Percentiles rank a stretch among this genome's conserved stretches.
phyloP scores from a whole-genome alignment of 2,888 invertebrate genomes.

The Coecobrya sp. region DNA sequence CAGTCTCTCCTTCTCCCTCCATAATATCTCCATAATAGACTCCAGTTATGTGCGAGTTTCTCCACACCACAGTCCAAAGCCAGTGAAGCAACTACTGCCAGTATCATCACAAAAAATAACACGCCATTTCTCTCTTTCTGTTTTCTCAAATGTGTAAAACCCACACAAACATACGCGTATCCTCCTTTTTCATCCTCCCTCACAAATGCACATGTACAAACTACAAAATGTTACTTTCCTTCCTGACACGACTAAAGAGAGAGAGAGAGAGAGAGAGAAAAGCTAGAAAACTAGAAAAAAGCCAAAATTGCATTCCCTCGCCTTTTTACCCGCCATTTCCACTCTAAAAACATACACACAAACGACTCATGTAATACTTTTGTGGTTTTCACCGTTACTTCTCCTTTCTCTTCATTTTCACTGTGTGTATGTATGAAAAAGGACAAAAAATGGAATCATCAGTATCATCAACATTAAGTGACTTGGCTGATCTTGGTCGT shows the following conservation, averaged over 20 bases:
- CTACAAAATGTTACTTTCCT: slow-evolving; percentile 53
- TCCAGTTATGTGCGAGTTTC: neutral
- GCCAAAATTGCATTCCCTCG: slow-evolving; percentile 77
- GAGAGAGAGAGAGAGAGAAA: neutral
- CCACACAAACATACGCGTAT: slow-evolving; percentile 43
- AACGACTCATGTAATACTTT: slow-evolving; percentile 43
- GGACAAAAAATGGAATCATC: slow-evolving; percentile 37
- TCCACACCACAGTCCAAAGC: neutral
- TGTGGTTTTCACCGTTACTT: slow-evolving; percentile 78
- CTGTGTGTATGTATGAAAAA: slow-evolving; percentile 24
- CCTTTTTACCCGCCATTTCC: slow-evolving; percentile 60
- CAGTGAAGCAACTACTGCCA: slow-evolving; percentile 11
- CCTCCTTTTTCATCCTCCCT: slow-evolving; percentile 36
- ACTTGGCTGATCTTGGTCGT: slow-evolving; percentile 64
- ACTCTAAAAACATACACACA: slow-evolving; percentile 44
- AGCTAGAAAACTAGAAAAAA: slow-evolving; percentile 54
- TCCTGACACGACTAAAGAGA: slow-evolving; percentile 52
- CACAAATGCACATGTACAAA: slow-evolving; percentile 3
- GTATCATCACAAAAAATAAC: slow-evolving; percentile 44
- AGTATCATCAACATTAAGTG: slow-evolving; percentile 13
- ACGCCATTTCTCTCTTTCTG: slow-evolving; percentile 57
- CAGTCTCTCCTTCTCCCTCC: slow-evolving; percentile 36
- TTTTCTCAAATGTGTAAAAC: slow-evolving; percentile 39
- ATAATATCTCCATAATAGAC: slow-evolving; percentile 74
- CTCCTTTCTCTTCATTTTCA: neutral